phyloP scores from a whole-genome alignment of 2,113 vertebrate genomes.

The Furnarius figulus region DNA sequence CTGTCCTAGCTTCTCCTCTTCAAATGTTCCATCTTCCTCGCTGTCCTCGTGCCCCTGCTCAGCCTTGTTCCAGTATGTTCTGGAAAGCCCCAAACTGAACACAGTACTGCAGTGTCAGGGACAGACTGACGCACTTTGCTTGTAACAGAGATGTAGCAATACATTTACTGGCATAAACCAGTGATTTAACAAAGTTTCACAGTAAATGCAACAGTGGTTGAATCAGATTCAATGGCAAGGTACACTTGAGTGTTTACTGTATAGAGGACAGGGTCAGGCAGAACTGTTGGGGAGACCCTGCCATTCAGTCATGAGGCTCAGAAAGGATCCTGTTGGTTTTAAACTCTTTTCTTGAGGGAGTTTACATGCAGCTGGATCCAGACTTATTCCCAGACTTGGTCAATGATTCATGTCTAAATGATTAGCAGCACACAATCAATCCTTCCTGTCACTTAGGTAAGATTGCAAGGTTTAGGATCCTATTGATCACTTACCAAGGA shows the following conservation, averaged over 20 bases:
- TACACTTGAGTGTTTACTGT: not conserved
- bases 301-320: not conserved
- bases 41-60: not conserved
- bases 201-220: not conserved
- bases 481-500: not conserved
- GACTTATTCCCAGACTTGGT: not conserved
- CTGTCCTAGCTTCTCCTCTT: not conserved
- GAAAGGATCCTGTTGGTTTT: not conserved
- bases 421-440: not conserved
- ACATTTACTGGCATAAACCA: not conserved
- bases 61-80: not conserved
- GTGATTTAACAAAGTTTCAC: not conserved
- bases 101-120: not conserved
- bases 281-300: not conserved
- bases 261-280: not conserved
- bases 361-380: not conserved
- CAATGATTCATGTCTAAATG: not conserved
- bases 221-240: not conserved
- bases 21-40: not conserved
- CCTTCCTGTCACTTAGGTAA: not conserved
- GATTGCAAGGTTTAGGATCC: not conserved
- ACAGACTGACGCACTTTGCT: not conserved
- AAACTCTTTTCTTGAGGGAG: not conserved
- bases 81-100: not conserved
- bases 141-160: not conserved